A percentile compares a stretch with the other conserved stretches of the same genome.
These are phyloP conservation scores for Ostrea denselamellosa DNA, from an alignment of 1,140 invertebrate species.

Conservation along the genomic window DNA sequence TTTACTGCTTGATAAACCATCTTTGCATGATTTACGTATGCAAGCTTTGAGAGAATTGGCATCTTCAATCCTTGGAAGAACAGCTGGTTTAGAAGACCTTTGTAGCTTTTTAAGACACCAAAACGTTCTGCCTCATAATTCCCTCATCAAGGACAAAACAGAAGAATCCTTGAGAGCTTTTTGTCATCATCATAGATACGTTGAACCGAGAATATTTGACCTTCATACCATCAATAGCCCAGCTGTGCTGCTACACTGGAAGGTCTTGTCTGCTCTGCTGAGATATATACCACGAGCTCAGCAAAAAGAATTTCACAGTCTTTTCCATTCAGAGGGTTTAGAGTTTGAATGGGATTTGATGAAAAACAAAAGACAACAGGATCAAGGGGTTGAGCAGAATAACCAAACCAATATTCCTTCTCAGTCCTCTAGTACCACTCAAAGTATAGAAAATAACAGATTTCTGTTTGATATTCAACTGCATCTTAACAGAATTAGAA, in stretches of 20 bases:
- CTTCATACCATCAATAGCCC: background rate
- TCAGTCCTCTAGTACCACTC: background rate
- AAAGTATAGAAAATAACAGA: background rate
- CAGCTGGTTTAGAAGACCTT: background rate
- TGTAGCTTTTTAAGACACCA: slow-evolving; percentile 8
- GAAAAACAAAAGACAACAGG: background rate
- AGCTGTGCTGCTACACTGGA: slow-evolving; percentile 9
- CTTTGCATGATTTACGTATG: slow-evolving; percentile 2
- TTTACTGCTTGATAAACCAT: background rate
- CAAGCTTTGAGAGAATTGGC: slow-evolving; percentile 9
- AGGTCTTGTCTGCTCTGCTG: background rate
- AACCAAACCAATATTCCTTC: background rate
- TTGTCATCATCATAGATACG: background rate
- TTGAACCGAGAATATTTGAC: background rate
- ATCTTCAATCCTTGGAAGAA: background rate
- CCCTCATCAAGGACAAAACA: background rate
- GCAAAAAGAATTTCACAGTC: background rate
- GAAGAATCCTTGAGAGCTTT: background rate
- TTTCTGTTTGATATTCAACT: background rate
- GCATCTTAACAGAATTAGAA: background rate
- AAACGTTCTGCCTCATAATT: background rate
- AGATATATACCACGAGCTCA: background rate
- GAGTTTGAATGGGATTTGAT: slow-evolving; percentile 18
- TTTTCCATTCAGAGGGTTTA: slow-evolving; percentile 7
- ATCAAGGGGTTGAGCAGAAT: background rate